Evolutionary conservation across 2,888 invertebrate species (phyloP), one percentile per base, ranked within the genome.

Genomic region (Pomacea canaliculata): DNA sequence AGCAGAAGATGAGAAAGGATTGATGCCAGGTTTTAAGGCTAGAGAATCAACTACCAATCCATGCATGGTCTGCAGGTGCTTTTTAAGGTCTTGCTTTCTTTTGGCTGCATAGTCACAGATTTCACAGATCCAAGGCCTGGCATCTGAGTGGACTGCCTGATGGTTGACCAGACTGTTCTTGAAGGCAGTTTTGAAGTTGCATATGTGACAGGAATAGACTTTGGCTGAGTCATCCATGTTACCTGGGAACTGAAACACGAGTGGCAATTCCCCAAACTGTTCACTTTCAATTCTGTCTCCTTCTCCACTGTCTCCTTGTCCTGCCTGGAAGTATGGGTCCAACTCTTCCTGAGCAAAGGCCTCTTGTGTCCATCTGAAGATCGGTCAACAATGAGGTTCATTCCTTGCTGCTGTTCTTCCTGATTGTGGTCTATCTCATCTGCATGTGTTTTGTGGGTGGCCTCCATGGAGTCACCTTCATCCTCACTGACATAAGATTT

Each of bases 21-120:
- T 59, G 23, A 27, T 74, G 19, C 68, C 72, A 9, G 78, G 76
- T 37, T 68, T 70, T n/a, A 77, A 51, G 68, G 73, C 71, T 19
- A 78, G 66, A n/a, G 80, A 80, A n/a, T 80, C 78, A 7, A 77
- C 77, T 68, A 80, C 74, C 76, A 80, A 63, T 18, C 80, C 79
- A 63, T 80, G 82, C 63, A 80, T 79, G 4, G 79, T 76, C 66
- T 81, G 80, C 56, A 82, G 56, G 49, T 82, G 82, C 65, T 82
- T 82, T 65, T 82, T 82, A 66, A 82, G 70, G 70, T 82, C 82
- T 49, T 81, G 79, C 48, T 82, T 82, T 23, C 82, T 70, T 62
- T 82, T 82, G n/a, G 82, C 82, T 12, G 82, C 82, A 68, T 82
- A 82, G 37, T 82, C 82, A 70, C 82, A 82, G 23, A 80, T 72